A percentile compares a stretch with the other conserved stretches of the same genome.
phyloP scores from a whole-genome alignment of 2,888 invertebrate genomes.

The Sesamia inferens region DNA sequence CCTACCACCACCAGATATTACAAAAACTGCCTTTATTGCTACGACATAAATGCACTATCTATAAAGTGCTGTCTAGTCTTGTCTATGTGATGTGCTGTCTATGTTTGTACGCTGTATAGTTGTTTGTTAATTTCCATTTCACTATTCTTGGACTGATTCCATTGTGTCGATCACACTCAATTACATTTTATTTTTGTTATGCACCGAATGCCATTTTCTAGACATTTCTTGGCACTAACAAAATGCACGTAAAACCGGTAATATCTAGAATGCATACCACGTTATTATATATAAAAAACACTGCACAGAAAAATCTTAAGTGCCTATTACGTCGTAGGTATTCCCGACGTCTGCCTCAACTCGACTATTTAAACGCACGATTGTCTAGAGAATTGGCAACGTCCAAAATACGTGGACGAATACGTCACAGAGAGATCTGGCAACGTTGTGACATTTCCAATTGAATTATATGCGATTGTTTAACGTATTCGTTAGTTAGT shows the following conservation, averaged over 20 bases:
- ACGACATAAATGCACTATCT: neutral
- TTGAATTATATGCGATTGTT: slow-evolving; percentile 57
- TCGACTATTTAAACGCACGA: slow-evolving; percentile 47
- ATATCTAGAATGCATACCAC: slow-evolving; percentile 10
- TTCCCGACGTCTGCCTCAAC: slow-evolving; percentile 32
- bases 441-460: slow-evolving; percentile 56
- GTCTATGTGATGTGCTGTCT: neutral
- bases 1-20: no score
- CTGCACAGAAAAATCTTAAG: slow-evolving; percentile 6
- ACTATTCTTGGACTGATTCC: neutral
- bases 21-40: neutral
- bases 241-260: slow-evolving; percentile 1
- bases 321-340: slow-evolving; percentile 46
- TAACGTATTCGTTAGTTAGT: slow-evolving; percentile 25
- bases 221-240: slow-evolving; percentile 34
- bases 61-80: no score
- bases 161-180: neutral
- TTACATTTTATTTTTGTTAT: neutral
- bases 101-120: no score
- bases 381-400: slow-evolving; percentile 56
- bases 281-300: slow-evolving; percentile 11
- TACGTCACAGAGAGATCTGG: slow-evolving; percentile 55
- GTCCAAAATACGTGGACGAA: slow-evolving; percentile 53
- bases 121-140: neutral
- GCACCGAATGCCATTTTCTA: neutral